Base-by-base conservation (phyloP, 2,888 invertebrate species). In the Acanthopleura granulata region DNA sequence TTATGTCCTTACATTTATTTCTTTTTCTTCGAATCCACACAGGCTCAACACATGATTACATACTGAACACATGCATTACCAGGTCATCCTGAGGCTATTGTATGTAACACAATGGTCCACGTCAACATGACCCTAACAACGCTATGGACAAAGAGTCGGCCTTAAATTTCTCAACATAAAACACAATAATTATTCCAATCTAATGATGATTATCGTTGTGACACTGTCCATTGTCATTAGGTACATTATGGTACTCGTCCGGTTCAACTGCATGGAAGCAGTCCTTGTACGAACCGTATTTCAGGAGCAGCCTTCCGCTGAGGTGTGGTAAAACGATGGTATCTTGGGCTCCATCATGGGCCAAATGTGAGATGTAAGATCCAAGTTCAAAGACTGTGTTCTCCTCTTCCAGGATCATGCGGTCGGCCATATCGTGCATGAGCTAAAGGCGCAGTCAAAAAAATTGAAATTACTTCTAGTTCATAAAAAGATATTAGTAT, bases 371-470 rank as follows among this genome's bases (percentile, higher is more conserved):
- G 29, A 66, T 66, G 29, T 66, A 66, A 27, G 66, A 27, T 22
- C 27, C 66, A 6, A 66, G 66, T 27, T 66, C 66, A 66, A 66
- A 66, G 66, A 66, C 25, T 16, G 66, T 66, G 66, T 66, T 27
- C 66, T 66, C 66, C 29, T 66, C 66, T 66, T 27, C 66, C 6
- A 66, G 1, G 29, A 66, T 66, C 66, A 66, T 66, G 6, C 22
- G 15, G 29, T 66, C 25, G 6, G 66, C 66, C 66, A 66, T 66
- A 27, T 66, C 66, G 66, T 66, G 66, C 66, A 66, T 66, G 16
- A 66, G 66, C 66, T 66, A 12, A 57, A 57, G 6, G 40, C 40
- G 40, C 40, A 40, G 3, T 40, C 9, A 40, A 40, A 40, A 9
- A 40, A 40, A 40, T n/a, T 40, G 9, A 40, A 40, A 40, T 40